phyloP scores from a whole-genome alignment of 2,797 vertebrate genomes.

The Vultur gryphus region DNA sequence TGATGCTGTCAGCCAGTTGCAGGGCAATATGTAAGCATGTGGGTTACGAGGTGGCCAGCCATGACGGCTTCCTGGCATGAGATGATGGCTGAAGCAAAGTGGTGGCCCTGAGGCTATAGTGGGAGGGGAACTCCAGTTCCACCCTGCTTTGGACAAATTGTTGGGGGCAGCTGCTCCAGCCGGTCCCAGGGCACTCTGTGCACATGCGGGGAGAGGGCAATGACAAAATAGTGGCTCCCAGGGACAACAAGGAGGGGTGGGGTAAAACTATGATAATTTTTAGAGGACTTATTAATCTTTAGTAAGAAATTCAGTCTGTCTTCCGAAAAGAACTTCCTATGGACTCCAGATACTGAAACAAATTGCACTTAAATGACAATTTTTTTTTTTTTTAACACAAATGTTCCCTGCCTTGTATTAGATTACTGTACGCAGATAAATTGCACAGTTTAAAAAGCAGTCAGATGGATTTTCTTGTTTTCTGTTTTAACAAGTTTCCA shows the following conservation, averaged over 20 bases:
- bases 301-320: neutral
- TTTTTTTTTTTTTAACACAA: neutral
- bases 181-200: neutral
- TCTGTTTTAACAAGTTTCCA: neutral
- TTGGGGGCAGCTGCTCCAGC: neutral
- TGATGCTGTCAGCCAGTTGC: neutral
- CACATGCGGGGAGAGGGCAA: neutral
- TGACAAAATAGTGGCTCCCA: neutral
- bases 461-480: neutral
- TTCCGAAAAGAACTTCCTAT: neutral
- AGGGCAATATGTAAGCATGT: neutral
- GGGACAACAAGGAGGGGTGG: neutral
- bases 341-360: neutral
- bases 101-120: fast-evolving
- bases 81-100: neutral
- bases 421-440: neutral
- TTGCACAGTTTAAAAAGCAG: neutral
- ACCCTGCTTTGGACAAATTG: neutral
- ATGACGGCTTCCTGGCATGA: neutral
- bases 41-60: neutral
- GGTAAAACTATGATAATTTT: neutral
- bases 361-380: neutral
- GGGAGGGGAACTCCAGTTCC: neutral
- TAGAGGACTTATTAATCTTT: neutral
- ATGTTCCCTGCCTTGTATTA: neutral